Base-by-base conservation (phyloP, 2,113 vertebrate genomes). In the Cichladusa arquata region DNA sequence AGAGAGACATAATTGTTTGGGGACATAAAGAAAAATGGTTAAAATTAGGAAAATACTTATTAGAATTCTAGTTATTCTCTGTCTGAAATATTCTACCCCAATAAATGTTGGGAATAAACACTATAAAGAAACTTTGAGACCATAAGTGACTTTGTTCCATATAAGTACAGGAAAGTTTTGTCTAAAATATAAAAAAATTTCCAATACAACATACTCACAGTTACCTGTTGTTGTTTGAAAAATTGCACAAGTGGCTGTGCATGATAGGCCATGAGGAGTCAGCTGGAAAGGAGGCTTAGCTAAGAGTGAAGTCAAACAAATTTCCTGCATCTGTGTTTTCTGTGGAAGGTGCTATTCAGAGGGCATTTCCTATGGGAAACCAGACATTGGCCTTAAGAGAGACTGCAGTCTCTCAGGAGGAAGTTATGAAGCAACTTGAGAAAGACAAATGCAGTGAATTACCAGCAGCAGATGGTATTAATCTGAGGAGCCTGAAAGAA, bases 381-480 rank as follows among this genome's bases (percentile, higher is more conserved):
- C 61, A 94, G 88, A 70, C 16, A 1, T 42, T 79, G 34, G 88
- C 70, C 45, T 90, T 87, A 66, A 82, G 94, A 84, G 56, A 90
- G 42, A 87, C 31, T 92, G 53, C 60, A 92, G 81, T 56, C 31
- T 81, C 92, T 56, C 34, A 92, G 89, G 82, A 96, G 81, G 94
- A 94, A 95, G 88, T 86, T 54, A 57, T 44, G 73, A 80, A 92
- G 64, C 71, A 94, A 95, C 79, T 86, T 93, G 90, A 93, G 67
- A 88, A 94, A 93, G 90, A 95, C 93, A 92, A 60, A 95, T 72
- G 70, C 90, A 65, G 79, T 83, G 80, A 91, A 72, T 96, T 88
- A 42, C 77, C 58, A 95, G 66, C 45, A 95, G 91, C 97, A 97
- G 94, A 92, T 95, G 95, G 91, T 92, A 92, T 89, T 97, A 95